Percentiles rank a stretch among this genome's conserved stretches.
These are phyloP conservation scores for Atta texana DNA, from an alignment of 1,140 invertebrate genomes.

Conservation along the genomic window DNA sequence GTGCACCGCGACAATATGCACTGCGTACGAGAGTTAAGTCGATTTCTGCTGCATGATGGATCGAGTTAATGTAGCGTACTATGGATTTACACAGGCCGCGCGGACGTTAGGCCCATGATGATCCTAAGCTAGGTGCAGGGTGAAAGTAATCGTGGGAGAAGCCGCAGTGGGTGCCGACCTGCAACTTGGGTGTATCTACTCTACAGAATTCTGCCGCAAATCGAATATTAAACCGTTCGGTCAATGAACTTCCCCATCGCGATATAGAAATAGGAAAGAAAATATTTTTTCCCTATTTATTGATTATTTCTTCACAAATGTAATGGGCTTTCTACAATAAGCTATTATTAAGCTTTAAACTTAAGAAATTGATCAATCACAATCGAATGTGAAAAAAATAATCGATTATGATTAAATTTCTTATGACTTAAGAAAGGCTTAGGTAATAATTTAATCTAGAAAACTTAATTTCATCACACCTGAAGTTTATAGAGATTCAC, in stretches of 20 bases:
- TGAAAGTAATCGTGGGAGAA: slow-evolving; percentile 82
- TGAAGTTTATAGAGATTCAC: neutral
- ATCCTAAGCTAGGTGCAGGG: slow-evolving; percentile 78
- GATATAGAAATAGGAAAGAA: neutral
- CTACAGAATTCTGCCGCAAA: slow-evolving; percentile 4
- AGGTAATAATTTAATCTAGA: too few relatives aligned
- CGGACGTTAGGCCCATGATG: slow-evolving; percentile 78
- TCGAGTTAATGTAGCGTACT: slow-evolving; percentile 81
- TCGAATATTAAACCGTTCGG: slow-evolving; percentile 3
- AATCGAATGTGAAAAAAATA: too few relatives aligned
- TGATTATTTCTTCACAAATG: neutral
- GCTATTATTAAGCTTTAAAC: too few relatives aligned
- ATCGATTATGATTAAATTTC: too few relatives aligned
- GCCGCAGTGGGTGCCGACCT: slow-evolving; percentile 58
- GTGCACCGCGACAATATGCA: neutral
- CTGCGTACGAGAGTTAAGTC: slow-evolving; percentile 67
- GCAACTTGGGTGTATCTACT: slow-evolving; percentile 42
- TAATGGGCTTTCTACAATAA: neutral
- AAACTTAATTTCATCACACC: neutral
- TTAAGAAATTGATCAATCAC: too few relatives aligned
- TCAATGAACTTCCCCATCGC: neutral
- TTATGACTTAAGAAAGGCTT: too few relatives aligned
- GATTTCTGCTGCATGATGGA: slow-evolving; percentile 79
- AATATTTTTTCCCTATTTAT: slow-evolving; percentile 2
- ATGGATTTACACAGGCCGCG: slow-evolving; percentile 75